Evolutionary conservation across 2,888 invertebrate genomes (phyloP), one percentile per base, ranked within the genome.

Genomic region (Branchellion lobata): DNA sequence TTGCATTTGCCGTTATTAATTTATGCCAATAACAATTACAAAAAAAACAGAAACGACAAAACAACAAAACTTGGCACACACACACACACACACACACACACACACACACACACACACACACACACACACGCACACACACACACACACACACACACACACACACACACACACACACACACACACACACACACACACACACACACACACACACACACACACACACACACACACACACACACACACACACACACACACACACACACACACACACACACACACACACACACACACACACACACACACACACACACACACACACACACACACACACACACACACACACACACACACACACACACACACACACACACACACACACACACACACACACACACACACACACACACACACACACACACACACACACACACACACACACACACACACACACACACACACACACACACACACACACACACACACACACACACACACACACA

Each of bases 21-120:
- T n/a, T n/a, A n/a, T n/a, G n/a, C n/a, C n/a, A n/a, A n/a, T n/a
- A n/a, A n/a, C n/a, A n/a, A n/a, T n/a, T n/a, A n/a, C n/a, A n/a
- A n/a, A n/a, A n/a, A n/a, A n/a, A n/a, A 86, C 88, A 69, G 91
- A 91, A 84, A 90, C 90, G 82, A 88, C 90, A 77, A 90, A 91
- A 79, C 91, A 91, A 85, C 87, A 88, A 40, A 88, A 88, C 82
- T 86, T 88, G 61, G 88, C 90, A 69, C 69, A 69, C 14, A 65
- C 65, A 65, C 65, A 65, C 65, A 27, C 65, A 65, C 65, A 29
- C 33, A 34, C 31, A 29, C 31, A 33, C 72, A 47, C 47, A 47
- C 47, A 47, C 47, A 47, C 47, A 47, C 47, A 47, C 47, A 47
- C 47, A 47, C 47, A 47, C 47, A 47, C 47, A 47, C 47, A 47